Base-by-base conservation (phyloP, 2,797 vertebrate genomes). In the Podargus strigoides region DNA sequence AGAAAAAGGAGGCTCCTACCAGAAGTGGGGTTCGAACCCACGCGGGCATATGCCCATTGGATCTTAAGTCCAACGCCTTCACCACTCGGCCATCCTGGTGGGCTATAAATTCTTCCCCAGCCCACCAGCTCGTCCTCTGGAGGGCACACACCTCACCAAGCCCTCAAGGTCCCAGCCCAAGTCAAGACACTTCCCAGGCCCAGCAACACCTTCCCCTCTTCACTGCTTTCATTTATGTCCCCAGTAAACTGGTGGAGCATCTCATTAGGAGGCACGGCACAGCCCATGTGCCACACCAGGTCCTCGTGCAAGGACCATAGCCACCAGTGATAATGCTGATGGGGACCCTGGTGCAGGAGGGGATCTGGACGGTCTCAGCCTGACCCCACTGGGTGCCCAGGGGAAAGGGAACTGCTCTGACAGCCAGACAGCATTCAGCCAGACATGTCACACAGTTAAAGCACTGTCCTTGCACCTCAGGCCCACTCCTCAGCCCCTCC, bases 21-120 rank as follows among this genome's bases (percentile, higher is more conserved):
- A 97, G 96, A 96, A 96, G 95, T 96, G 96, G 96, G 97, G 95
- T 97, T 97, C 89, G 85, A 97, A 97, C 97, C 96, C 96, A 97
- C 89, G 56, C 60, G 75, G 95, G 95, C 94, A 77, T 86, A 3
- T 1, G 89, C 94, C 94, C 96, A 97, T 95, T 96, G 95, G 95
- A 95, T 97, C 94, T 97, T 96, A 96, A 97, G 96, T 96, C 96
- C 93, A 97, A 97, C 89, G 86, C 96, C 94, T 96, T 97, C 95
- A 97, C 96, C 97, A 96, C 95, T 97, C 91, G 77, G 96, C 97
- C 96, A 97, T 96, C 94, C 96, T 96, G 95, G 95, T 94, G 83
- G 26, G 44, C 67, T 90, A 3, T 7, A 7, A 12, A 1, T 1
- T 7, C 3, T 9, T 2, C 2, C 7, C 12, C 59, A 62, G n/a